These are phyloP conservation scores for Eledona agricola DNA, from an alignment of 2,888 invertebrate species.

Conservation along the genomic window DNA sequence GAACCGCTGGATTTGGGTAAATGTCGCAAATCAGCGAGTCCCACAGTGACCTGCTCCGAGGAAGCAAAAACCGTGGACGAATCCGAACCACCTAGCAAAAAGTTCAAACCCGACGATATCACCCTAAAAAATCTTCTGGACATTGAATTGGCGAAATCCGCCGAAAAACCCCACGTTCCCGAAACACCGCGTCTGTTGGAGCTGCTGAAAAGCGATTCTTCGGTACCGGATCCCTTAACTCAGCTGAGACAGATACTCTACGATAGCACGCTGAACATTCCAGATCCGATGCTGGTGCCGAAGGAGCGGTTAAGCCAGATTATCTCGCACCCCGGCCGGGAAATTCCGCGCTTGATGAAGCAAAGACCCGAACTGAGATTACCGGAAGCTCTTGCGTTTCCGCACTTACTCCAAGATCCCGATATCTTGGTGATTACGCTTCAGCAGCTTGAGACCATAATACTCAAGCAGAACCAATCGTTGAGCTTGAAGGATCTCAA, in stretches of 20 bases:
- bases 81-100: slow-evolving; percentile 64
- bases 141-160: slow-evolving; percentile 49
- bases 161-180: slow-evolving; percentile 34
- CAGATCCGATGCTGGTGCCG: slow-evolving; percentile 83
- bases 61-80: slow-evolving; percentile 68
- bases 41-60: slow-evolving; percentile 78
- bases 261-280: slow-evolving; percentile 75
- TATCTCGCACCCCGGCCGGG: slow-evolving; percentile 75
- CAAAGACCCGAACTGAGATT: slow-evolving; percentile 77
- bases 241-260: slow-evolving; percentile 76
- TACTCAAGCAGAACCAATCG: slow-evolving; percentile 65
- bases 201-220: slow-evolving; percentile 62
- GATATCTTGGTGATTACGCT: slow-evolving; percentile 81
- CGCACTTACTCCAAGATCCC: slow-evolving; percentile 78
- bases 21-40: slow-evolving; percentile 73
- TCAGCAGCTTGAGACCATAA: slow-evolving; percentile 74
- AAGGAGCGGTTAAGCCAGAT: slow-evolving; percentile 77
- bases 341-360: slow-evolving; percentile 78
- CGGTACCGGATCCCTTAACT: slow-evolving; percentile 71
- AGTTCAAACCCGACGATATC: slow-evolving; percentile 63
- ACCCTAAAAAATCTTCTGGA: slow-evolving; percentile 65
- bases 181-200: slow-evolving; percentile 62
- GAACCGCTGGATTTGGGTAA: slow-evolving; percentile 77
- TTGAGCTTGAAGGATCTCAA: slow-evolving; percentile 48
- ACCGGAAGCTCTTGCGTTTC: slow-evolving; percentile 78